A percentile compares a stretch with the other conserved stretches of the same genome.
Conservation (phyloP, 2,113 vertebrate species). For the Phoenicopterus ruber region DNA sequence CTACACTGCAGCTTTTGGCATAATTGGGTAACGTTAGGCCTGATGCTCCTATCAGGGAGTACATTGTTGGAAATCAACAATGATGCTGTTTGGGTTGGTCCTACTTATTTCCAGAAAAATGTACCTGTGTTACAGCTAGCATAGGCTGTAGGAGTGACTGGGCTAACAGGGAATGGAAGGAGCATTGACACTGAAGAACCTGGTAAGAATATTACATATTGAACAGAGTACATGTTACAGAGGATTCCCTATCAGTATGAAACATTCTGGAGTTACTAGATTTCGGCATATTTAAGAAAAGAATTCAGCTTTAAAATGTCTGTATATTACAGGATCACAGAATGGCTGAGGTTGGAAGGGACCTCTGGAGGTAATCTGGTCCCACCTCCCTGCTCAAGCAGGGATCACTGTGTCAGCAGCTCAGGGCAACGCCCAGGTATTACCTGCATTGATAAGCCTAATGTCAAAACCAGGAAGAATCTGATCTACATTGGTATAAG, state of each 20-base stretch:
- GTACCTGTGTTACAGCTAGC: conserved; percentile 91
- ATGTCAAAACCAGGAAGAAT: neutral
- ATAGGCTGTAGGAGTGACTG: conserved; percentile 86
- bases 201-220: conserved; percentile 82
- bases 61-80: conserved; percentile 90
- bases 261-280: neutral
- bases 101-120: conserved; percentile 66
- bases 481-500: neutral
- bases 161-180: conserved; percentile 88
- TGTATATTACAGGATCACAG: neutral
- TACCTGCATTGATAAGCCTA: neutral
- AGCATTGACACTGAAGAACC: conserved; percentile 85
- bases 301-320: neutral
- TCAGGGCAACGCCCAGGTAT: neutral
- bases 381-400: neutral
- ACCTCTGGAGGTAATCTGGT: neutral
- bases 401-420: neutral
- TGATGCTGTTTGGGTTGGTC: conserved; percentile 76
- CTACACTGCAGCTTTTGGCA: conserved; percentile 36
- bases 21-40: neutral
- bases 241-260: neutral
- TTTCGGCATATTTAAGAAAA: neutral
- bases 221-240: conserved; percentile 13
- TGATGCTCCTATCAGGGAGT: conserved; percentile 73
- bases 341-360: neutral